Evolutionary conservation across 1,140 invertebrate genomes (phyloP).

Genomic region (Calliphora vicina): DNA sequence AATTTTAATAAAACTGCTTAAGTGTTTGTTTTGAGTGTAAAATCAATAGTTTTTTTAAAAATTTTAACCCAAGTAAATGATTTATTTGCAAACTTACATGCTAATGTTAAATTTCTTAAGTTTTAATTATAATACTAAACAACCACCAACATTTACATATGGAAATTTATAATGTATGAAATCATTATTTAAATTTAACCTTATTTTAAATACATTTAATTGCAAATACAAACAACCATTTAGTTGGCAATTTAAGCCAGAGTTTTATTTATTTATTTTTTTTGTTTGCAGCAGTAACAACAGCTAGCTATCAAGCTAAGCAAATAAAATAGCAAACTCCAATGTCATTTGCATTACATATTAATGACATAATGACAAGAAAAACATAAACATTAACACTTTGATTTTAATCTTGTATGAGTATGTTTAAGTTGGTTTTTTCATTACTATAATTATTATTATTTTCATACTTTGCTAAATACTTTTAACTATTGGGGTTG

Average conservation of each 20-base stretch:
- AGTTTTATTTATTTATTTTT: no score
- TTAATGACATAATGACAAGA: slow-evolving; percentile 35
- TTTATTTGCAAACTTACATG: no score
- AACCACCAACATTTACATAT: no score
- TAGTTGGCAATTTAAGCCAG: background rate
- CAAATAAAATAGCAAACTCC: background rate
- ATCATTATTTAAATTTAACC: slow-evolving; percentile 30
- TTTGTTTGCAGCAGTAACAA: background rate
- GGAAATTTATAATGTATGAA: background rate
- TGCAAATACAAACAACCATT: background rate
- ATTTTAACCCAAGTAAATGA: no score
- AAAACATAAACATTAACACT: slow-evolving; percentile 34
- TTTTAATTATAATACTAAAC: no score
- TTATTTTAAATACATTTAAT: slow-evolving; percentile 28
- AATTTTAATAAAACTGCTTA: no score
- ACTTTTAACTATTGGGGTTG: background rate
- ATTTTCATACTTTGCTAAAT: background rate
- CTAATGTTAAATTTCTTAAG: no score
- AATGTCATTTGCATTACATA: slow-evolving; percentile 34
- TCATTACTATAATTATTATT: no score
- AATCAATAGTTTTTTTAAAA: no score
- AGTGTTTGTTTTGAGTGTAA: no score
- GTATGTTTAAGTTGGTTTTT: no score
- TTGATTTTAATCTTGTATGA: slow-evolving; percentile 35
- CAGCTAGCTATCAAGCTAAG: background rate